These are phyloP conservation scores for Dryococelus australis DNA, from an alignment of 2,888 invertebrate species.

Conservation along the genomic window DNA sequence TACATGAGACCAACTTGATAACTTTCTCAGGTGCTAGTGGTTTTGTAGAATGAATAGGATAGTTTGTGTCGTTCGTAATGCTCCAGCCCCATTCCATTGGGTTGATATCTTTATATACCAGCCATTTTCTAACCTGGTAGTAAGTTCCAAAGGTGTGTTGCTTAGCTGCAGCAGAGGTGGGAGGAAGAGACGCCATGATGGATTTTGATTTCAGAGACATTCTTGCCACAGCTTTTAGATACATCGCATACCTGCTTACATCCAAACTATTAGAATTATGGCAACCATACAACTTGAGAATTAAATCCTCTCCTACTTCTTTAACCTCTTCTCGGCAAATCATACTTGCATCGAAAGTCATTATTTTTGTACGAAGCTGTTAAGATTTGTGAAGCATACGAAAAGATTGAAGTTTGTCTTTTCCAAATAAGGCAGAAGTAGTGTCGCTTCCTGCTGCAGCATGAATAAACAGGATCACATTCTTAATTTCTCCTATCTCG, in stretches of 20 bases:
- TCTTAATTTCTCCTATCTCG: too few relatives aligned
- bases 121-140: slow-evolving; percentile 18
- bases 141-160: slow-evolving; percentile 2
- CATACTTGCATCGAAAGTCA: too few relatives aligned
- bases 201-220: slow-evolving; percentile 16
- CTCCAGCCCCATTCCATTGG: background rate
- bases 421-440: too few relatives aligned
- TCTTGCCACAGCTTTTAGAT: slow-evolving; percentile 1
- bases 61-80: background rate
- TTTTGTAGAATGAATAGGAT: slow-evolving; percentile 11
- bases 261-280: background rate
- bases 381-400: too few relatives aligned
- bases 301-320: background rate
- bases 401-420: too few relatives aligned
- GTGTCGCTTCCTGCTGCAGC: too few relatives aligned
- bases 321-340: too few relatives aligned
- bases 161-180: slow-evolving; percentile 17
- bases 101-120: background rate
- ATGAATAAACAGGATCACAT: too few relatives aligned
- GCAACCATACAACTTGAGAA: background rate
- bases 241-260: slow-evolving; percentile 7
- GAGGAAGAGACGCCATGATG: background rate
- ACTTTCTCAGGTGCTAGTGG: background rate
- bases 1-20: background rate
- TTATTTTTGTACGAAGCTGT: too few relatives aligned